Evolutionary conservation across 2,888 invertebrate genomes (phyloP).

Genomic region (Amphipyra berbera): DNA sequence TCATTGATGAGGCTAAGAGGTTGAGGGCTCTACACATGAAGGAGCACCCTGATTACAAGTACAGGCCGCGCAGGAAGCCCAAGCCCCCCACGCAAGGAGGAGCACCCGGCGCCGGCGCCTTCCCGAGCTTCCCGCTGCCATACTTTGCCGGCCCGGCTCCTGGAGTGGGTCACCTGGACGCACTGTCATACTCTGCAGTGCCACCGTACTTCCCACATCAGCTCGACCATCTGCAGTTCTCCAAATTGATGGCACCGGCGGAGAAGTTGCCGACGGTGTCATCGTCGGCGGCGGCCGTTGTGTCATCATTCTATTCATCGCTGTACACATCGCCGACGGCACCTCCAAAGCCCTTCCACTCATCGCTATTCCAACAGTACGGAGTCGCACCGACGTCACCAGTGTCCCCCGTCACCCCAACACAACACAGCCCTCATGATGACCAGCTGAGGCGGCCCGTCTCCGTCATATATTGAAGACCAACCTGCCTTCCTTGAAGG

Average conservation of each 20-base stretch:
- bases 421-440: slow-evolving; percentile 87
- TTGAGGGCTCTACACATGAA: slow-evolving; percentile 96
- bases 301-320: slow-evolving; percentile 92
- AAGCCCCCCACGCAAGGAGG: slow-evolving; percentile 91
- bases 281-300: slow-evolving; percentile 90
- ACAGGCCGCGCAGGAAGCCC: slow-evolving; percentile 95
- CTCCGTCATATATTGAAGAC: slow-evolving; percentile 92
- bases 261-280: slow-evolving; percentile 85
- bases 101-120: slow-evolving; percentile 87
- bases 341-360: slow-evolving; percentile 87
- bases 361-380: slow-evolving; percentile 89
- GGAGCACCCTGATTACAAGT: slow-evolving; percentile 97
- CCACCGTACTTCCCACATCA: slow-evolving; percentile 94
- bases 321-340: slow-evolving; percentile 90
- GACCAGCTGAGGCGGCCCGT: slow-evolving; percentile 92
- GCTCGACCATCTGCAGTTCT: slow-evolving; percentile 91
- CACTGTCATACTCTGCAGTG: slow-evolving; percentile 91
- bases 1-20: slow-evolving; percentile 98
- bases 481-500: slow-evolving; percentile 84
- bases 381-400: slow-evolving; percentile 85
- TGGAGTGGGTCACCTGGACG: slow-evolving; percentile 89
- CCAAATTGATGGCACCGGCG: slow-evolving; percentile 89
- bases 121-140: slow-evolving; percentile 91
- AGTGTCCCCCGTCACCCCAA: slow-evolving; percentile 82
- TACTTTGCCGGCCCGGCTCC: slow-evolving; percentile 91